Conservation (phyloP, 2,888 invertebrate species). For the Horisme vitalbata region DNA sequence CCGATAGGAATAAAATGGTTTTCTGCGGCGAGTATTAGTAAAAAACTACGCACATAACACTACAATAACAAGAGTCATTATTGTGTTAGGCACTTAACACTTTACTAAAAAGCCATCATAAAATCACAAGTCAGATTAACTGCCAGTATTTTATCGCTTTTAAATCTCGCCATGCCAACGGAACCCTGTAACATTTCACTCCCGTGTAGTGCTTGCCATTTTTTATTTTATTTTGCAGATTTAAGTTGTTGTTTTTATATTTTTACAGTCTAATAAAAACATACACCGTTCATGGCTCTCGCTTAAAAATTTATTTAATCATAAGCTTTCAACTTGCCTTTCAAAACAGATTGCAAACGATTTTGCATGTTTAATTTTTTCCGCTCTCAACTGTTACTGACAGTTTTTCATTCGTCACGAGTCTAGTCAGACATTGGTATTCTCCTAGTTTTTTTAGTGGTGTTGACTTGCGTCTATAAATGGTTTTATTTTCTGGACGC, state of each 20-base stretch:
- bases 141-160: slow-evolving; percentile 11
- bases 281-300: slow-evolving; percentile 53
- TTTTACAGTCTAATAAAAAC: slow-evolving; percentile 54
- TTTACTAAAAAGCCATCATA: slow-evolving; percentile 4
- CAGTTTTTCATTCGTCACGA: slow-evolving; percentile 48
- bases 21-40: no score
- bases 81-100: slow-evolving; percentile 20
- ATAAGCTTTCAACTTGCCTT: slow-evolving; percentile 68
- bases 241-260: slow-evolving; percentile 55
- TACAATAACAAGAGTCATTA: not conserved
- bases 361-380: slow-evolving; percentile 62
- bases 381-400: slow-evolving; percentile 54
- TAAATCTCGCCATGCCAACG: slow-evolving; percentile 33
- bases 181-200: slow-evolving; percentile 41
- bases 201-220: slow-evolving; percentile 40
- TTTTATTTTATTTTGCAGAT: slow-evolving; percentile 41
- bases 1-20: no score
- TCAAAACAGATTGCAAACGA: slow-evolving; percentile 59
- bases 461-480: slow-evolving; percentile 47
- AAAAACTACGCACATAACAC: not conserved
- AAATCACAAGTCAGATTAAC: not conserved
- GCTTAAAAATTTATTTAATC: slow-evolving; percentile 62
- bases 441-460: slow-evolving; percentile 31
- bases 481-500: slow-evolving; percentile 44
- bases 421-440: slow-evolving; percentile 24